phyloP scores from a whole-genome alignment of 1,140 invertebrate species.

The Cydia amplana region DNA sequence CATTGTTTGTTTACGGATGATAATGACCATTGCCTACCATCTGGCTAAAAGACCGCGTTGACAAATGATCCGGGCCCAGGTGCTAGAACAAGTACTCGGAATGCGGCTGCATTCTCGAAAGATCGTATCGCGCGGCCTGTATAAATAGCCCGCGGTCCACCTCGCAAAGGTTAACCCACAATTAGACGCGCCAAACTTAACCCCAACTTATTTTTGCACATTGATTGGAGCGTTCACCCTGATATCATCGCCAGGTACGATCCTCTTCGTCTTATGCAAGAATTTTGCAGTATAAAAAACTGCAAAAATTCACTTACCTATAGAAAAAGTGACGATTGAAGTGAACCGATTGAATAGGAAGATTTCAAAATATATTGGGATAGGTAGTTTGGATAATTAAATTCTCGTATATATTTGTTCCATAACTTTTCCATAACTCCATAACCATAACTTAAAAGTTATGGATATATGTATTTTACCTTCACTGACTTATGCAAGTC shows the following conservation, averaged over 20 bases:
- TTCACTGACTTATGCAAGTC: too few species aligned
- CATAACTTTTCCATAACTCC: too few species aligned
- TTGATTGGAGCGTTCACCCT: conserved; percentile 45
- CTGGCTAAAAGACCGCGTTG: background rate
- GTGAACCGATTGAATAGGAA: background rate
- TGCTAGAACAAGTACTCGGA: conserved; percentile 35
- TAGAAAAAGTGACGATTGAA: too few species aligned
- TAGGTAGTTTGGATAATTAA: background rate
- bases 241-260: conserved; percentile 1
- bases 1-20: background rate
- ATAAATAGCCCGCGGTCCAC: conserved; percentile 58
- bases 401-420: background rate
- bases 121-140: conserved; percentile 42
- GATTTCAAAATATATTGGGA: background rate
- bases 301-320: too few species aligned
- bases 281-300: background rate
- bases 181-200: conserved; percentile 72
- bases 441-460: too few species aligned
- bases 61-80: conserved; percentile 32
- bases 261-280: background rate
- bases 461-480: too few species aligned
- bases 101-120: conserved; percentile 52
- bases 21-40: conserved; percentile 13
- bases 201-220: conserved; percentile 63
- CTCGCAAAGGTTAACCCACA: conserved; percentile 66